Evolutionary conservation across 1,140 invertebrate genomes (phyloP), one percentile per base, ranked within the genome.

Genomic region (Centruroides sculpturatus): DNA sequence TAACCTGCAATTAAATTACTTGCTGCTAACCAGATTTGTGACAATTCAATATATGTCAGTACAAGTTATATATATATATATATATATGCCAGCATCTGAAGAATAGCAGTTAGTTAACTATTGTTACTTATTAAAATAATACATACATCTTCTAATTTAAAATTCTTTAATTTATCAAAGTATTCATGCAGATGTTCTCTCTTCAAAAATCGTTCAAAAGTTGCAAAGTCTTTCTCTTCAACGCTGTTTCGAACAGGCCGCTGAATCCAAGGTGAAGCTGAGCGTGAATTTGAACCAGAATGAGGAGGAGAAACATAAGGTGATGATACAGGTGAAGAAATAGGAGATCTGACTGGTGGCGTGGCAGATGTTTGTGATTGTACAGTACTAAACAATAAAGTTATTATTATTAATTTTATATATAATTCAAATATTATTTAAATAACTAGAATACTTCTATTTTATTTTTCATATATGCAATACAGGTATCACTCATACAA

Each of bases 101-200:
- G 23, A 23, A 23, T 23, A 23, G 23, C 23, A 23, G 23, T 23
- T 23, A 23, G 0, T 23, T 23, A 23, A 23, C 23, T 23, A 23
- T 23, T 23, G 23, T 23, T 23, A 23, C 2, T 23, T 23, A 23
- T 23, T 23, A 0, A 8, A 6, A 23, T 13, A 36, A 13, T 34
- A 57, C 61, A 48, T 54, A 66, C 66, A 67, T 71, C 59, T 52
- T 69, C 64, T 13, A 70, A 13, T 36, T 64, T 62, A 48, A 61
- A 68, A 49, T 62, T 60, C 36, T 50, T 61, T 10, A 69, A 62
- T 47, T 58, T 57, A 10, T 66, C 58, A 41, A 49, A 62, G 36
- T 69, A 69, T 35, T 69, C 66, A 36, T 65, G 58, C 36, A 69
- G 53, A n/a, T 59, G 56, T 4, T 70, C 66, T 41, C 66, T 59